phyloP scores from a whole-genome alignment of 23 tunicate species.

The Clavelina lepadiformis region DNA sequence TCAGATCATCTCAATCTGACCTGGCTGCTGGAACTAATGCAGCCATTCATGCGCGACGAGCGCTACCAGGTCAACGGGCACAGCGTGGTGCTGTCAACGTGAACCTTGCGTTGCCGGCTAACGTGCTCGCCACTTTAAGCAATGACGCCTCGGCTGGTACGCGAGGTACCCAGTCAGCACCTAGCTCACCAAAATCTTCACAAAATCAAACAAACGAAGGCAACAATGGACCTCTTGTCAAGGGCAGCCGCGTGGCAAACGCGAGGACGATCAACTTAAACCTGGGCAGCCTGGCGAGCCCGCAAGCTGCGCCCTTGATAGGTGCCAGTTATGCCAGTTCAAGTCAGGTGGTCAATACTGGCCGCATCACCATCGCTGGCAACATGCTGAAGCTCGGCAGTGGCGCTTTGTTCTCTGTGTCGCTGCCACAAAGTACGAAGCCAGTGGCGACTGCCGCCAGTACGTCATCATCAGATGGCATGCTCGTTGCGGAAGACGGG shows the following conservation, averaged over 20 bases:
- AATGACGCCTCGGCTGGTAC: slow-evolving; percentile 10
- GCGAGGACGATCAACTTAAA: slow-evolving; percentile 77
- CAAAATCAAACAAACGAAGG: neutral
- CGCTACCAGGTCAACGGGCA: slow-evolving; percentile 4
- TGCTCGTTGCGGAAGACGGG: slow-evolving; percentile 14
- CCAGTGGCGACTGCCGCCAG: slow-evolving; percentile 5
- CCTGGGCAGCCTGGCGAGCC: slow-evolving; percentile 23
- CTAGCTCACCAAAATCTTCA: slow-evolving; percentile 36
- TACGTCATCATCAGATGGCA: neutral
- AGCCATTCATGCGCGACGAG: slow-evolving; percentile 13
- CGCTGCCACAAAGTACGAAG: slow-evolving; percentile 20
- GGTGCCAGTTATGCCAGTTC: slow-evolving; percentile 10
- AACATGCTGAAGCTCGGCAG: slow-evolving; percentile 35
- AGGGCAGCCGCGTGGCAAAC: neutral
- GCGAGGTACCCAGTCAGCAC: slow-evolving; percentile 49
- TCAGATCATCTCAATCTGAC: neutral
- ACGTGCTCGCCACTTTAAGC: slow-evolving; percentile 30
- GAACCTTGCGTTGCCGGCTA: slow-evolving; percentile 39
- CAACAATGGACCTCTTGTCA: neutral
- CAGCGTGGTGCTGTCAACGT: slow-evolving; percentile 31
- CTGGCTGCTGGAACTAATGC: neutral
- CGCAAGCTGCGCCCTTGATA: slow-evolving; percentile 10
- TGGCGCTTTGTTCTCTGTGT: slow-evolving; percentile 30
- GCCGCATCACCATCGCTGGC: slow-evolving; percentile 35
- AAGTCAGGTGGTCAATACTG: slow-evolving; percentile 14